These are phyloP conservation scores for Lordiphosa andalusiaca DNA, from an alignment of 2,888 invertebrate species.

Conservation along the genomic window DNA sequence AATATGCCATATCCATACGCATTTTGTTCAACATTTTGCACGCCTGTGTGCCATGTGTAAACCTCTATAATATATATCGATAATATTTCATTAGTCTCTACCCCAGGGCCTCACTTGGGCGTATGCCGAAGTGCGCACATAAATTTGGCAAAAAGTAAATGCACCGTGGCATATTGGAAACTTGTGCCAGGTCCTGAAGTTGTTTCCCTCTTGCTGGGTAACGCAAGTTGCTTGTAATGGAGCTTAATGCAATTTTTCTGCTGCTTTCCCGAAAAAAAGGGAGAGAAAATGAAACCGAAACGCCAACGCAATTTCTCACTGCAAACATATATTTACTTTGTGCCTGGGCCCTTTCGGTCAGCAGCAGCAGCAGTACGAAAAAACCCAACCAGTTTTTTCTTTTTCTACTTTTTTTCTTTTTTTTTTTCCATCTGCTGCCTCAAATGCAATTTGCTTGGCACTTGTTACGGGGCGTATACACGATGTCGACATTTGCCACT, in stretches of 20 bases:
- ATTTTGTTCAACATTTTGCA: conserved; percentile 20
- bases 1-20: conserved; percentile 4
- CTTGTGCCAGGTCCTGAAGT: conserved; percentile 12
- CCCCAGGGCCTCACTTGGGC: conserved; percentile 15
- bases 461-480: conserved; percentile 61
- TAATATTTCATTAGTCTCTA: conserved; percentile 65
- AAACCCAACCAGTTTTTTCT: conserved; percentile 7
- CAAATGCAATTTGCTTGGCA: conserved; percentile 58
- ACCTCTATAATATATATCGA: conserved; percentile 69
- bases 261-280: neutral
- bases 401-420: neutral
- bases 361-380: conserved; percentile 13
- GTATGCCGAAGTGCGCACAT: conserved; percentile 61
- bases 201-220: conserved; percentile 7
- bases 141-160: conserved; percentile 63
- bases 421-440: neutral
- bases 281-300: conserved; percentile 6
- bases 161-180: conserved; percentile 65
- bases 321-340: conserved; percentile 44
- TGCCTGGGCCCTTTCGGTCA: conserved; percentile 14
- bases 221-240: conserved; percentile 48
- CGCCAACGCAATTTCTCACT: conserved; percentile 45
- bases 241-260: conserved; percentile 67
- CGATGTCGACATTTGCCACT: conserved; percentile 67
- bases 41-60: conserved; percentile 49